A percentile compares a stretch with the other conserved stretches of the same genome.
Conservation (phyloP, 2,888 invertebrate species). For the Yponomeuta cagnagella region DNA sequence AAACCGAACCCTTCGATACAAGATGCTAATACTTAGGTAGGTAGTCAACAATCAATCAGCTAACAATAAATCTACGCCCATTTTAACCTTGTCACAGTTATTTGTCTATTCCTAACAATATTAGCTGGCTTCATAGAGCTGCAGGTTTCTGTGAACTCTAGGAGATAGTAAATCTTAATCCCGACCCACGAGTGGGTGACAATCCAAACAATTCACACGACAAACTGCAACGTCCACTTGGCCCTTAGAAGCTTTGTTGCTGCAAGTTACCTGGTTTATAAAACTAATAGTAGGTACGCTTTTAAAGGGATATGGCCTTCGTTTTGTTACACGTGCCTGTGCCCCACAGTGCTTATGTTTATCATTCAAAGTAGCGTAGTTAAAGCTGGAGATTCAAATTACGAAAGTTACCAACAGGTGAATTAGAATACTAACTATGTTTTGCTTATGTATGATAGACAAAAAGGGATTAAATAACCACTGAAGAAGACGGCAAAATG, state of each 20-base stretch:
- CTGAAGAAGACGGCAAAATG: too few species aligned
- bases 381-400: too few species aligned
- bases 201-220: slow-evolving; percentile 51
- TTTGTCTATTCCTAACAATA: neutral
- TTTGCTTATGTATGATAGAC: too few species aligned
- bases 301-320: too few species aligned
- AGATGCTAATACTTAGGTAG: neutral
- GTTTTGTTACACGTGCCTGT: too few species aligned
- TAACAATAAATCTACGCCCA: too few species aligned
- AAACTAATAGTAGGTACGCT: neutral
- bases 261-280: neutral
- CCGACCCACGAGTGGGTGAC: slow-evolving; percentile 57
- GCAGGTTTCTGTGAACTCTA: slow-evolving; percentile 5
- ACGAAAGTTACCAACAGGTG: too few species aligned
- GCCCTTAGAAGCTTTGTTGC: slow-evolving; percentile 34
- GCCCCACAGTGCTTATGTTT: too few species aligned
- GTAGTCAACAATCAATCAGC: neutral
- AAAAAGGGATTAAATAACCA: too few species aligned
- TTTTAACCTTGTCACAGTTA: too few species aligned
- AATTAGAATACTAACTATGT: too few species aligned
- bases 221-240: slow-evolving; percentile 45
- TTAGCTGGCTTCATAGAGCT: neutral
- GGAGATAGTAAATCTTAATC: slow-evolving; percentile 60
- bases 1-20: neutral
- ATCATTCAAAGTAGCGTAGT: too few species aligned